Evolutionary conservation across 2,797 vertebrate genomes (phyloP).

Genomic region (Cossypha polioptera): DNA sequence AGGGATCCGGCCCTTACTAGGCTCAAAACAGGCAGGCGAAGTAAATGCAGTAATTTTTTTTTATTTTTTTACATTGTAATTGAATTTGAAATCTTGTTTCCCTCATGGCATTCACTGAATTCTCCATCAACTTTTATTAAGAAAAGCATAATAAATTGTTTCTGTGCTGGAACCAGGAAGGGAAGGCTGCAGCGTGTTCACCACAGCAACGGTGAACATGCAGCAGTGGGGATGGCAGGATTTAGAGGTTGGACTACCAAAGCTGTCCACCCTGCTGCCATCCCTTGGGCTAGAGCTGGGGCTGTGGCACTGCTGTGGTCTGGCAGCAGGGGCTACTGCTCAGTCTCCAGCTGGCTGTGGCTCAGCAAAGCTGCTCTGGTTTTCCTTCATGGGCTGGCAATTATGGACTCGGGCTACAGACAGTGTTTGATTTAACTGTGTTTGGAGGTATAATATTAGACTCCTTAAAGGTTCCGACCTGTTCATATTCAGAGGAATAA

Average conservation of each 20-base stretch:
- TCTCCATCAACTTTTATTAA: neutral
- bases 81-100: neutral
- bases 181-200: accelerated
- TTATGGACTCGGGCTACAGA: accelerated
- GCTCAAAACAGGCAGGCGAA: neutral
- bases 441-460: no score
- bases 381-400: neutral
- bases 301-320: neutral
- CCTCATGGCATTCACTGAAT: neutral
- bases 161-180: neutral
- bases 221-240: neutral
- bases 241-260: accelerated
- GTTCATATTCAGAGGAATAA: neutral
- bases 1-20: neutral
- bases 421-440: neutral
- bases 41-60: neutral
- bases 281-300: neutral
- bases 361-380: neutral
- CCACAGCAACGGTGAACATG: no score
- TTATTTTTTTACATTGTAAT: neutral
- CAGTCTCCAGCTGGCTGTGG: neutral
- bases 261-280: neutral
- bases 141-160: neutral
- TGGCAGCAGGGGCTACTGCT: neutral
- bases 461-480: neutral